Base-by-base conservation (phyloP, 35 echinoderm and acorn worm genomes). In the Heliocidaris tuberculata region DNA sequence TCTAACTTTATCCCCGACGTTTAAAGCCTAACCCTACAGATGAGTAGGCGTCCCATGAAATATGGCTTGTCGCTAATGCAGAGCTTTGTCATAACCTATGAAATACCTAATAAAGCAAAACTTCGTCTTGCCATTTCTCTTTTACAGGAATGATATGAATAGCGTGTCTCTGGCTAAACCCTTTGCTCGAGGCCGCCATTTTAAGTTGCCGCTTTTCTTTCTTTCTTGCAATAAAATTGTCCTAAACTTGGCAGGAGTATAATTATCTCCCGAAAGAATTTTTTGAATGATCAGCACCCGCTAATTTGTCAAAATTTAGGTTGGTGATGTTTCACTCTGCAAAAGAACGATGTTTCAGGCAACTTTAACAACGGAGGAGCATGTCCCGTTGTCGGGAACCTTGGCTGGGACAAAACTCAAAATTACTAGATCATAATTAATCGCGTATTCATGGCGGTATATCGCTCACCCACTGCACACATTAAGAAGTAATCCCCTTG, bases 341-440 rank as follows among this genome's bases (percentile, higher is more conserved):
- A n/a, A 78, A 78, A 78, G 65, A 78, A 78, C 19, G 21, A 4
- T 78, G 19, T n/a, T 78, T n/a, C 4, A 78, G 65, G 21, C 19
- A 78, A 78, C 19, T 78, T 78, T 78, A n/a, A n/a, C 4, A n/a
- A 27, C 27, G 65, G 21, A 7, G 27, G 61, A 71, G 2, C 19
- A 78, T 78, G 65, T n/a, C 65, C 65, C 17, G 65, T 78, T 19
- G 65, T 27, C 21, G 65, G 27, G 24, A 78, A 21, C 65, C 8
- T 78, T 24, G 27, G 21, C 32, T 16, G 31, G 31, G 48, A 49
- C 48, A 9, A 91, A 31, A 93, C 48, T 49, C 91, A 56, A 59
- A 59, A 93, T 93, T 93, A 93, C 91, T 93, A 54, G 91, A 93
- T 93, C 91, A 93, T 93, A 93, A 93, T 93, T 93, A 93, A 93